These are phyloP conservation scores for Pogonocherus hispidulus DNA, from an alignment of 2,888 invertebrate species.

Conservation along the genomic window DNA sequence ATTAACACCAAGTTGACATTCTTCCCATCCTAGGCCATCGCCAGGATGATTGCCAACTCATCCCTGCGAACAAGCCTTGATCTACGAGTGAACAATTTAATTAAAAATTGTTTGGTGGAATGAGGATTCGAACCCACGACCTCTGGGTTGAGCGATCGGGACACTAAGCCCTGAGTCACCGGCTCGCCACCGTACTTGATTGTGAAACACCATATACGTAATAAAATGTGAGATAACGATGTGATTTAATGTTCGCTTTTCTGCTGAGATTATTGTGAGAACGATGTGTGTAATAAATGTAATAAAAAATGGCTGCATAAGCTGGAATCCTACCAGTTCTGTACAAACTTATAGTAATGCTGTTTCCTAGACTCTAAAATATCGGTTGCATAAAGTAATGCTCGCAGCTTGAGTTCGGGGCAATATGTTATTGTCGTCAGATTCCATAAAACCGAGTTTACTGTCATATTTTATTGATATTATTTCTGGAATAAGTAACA, in stretches of 20 bases:
- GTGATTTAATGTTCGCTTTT: background rate
- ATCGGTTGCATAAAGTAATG: conserved; percentile 13
- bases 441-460: conserved; percentile 59
- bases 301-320: background rate
- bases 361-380: background rate
- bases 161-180: no score
- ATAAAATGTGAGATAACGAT: no score
- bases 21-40: no score
- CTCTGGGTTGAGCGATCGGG: no score
- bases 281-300: background rate
- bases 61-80: no score
- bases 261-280: background rate
- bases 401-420: conserved; percentile 32
- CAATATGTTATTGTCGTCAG: conserved; percentile 58
- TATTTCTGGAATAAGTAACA: conserved; percentile 60
- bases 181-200: no score
- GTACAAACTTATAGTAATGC: background rate
- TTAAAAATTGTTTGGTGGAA: no score
- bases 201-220: no score
- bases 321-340: background rate
- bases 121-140: no score
- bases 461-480: conserved; percentile 60
- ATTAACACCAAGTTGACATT: no score
- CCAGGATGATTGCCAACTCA: no score
- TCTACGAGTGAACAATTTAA: no score